Evolutionary conservation across 1,140 invertebrate genomes (phyloP).

Genomic region (Hormaphis cornu): DNA sequence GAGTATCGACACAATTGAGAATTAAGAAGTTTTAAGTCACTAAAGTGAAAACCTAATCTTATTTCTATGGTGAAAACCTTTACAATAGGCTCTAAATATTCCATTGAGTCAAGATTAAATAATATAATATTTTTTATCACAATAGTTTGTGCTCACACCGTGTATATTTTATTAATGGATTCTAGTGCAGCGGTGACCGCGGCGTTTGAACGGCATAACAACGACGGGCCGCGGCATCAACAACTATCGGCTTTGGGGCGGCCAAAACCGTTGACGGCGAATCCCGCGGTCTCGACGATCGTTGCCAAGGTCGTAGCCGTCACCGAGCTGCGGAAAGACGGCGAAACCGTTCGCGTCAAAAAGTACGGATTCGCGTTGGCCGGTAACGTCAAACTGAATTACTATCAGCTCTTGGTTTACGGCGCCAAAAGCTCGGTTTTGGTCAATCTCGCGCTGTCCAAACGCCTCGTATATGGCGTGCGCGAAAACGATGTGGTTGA

Average conservation of each 20-base stretch:
- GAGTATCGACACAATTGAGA: too few species aligned
- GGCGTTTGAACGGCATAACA: neutral
- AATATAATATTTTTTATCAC: too few species aligned
- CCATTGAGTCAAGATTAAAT: too few species aligned
- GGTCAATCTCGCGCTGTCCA: neutral
- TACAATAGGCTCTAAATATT: too few species aligned
- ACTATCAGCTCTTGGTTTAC: slow-evolving; percentile 10
- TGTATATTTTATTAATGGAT: too few species aligned
- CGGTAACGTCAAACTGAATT: neutral
- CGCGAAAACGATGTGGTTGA: neutral
- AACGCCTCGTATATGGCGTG: neutral
- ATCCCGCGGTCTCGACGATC: neutral
- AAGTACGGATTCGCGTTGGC: slow-evolving; percentile 25
- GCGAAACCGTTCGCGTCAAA: neutral
- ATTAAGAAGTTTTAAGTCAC: too few species aligned
- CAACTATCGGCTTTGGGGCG: neutral
- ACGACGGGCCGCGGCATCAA: neutral
- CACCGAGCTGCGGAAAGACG: neutral
- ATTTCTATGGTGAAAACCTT: too few species aligned
- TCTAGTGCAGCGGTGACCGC: too few species aligned
- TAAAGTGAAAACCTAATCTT: too few species aligned
- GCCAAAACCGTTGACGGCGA: neutral
- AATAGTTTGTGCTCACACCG: too few species aligned
- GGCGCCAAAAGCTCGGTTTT: neutral
- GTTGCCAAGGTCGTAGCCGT: neutral